Percentiles rank a stretch among this genome's conserved stretches.
Evolutionary conservation across 2,888 invertebrate species (phyloP).

Genomic region (Gymnocheta viridis): DNA sequence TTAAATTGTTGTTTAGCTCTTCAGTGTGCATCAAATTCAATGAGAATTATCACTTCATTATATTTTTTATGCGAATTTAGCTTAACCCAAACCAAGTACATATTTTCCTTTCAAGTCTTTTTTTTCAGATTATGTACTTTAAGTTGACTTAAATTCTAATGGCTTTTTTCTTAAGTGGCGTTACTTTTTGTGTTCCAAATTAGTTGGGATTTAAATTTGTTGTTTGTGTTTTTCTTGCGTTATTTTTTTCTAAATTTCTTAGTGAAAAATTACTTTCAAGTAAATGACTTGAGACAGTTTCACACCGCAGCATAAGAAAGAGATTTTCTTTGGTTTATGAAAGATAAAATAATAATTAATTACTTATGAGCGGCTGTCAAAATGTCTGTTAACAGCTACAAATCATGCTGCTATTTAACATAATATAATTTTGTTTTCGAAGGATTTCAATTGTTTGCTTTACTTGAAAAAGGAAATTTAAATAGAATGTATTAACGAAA

Average conservation of each 20-base stretch:
- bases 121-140: neutral
- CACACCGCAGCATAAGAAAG: conserved; percentile 11
- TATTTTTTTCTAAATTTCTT: neutral
- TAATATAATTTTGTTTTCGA: no score
- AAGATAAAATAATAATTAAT: conserved; percentile 43
- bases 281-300: neutral
- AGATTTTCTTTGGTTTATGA: conserved; percentile 36
- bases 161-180: neutral
- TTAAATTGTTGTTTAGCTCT: no score
- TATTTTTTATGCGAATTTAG: no score
- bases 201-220: conserved; percentile 1
- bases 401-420: neutral
- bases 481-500: no score
- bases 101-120: no score
- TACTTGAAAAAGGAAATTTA: no score
- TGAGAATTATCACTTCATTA: no score
- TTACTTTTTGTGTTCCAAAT: conserved; percentile 1
- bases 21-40: no score
- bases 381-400: neutral
- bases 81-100: no score
- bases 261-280: conserved; percentile 32
- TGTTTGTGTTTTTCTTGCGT: neutral
- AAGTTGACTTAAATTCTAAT: neutral
- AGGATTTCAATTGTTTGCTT: no score
- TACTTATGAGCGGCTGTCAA: conserved; percentile 22